Conservation (phyloP, 1,140 invertebrate species). For the Cotesia vestalis region DNA sequence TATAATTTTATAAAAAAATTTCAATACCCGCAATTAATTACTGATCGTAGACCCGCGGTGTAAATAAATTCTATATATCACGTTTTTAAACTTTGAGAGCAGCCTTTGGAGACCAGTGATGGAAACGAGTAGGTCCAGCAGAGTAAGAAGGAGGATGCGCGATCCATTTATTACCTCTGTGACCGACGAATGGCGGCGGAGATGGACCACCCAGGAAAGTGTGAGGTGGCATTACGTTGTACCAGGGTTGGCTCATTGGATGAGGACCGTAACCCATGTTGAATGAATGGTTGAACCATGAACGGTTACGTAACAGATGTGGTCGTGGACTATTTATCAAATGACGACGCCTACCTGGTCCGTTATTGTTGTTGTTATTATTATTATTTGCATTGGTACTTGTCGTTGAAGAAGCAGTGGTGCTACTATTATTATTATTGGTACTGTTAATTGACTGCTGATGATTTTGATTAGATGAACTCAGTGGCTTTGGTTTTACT, state of each 20-base stretch:
- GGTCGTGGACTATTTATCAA: slow-evolving; percentile 55
- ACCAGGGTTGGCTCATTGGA: slow-evolving; percentile 59
- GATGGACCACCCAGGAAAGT: slow-evolving; percentile 56
- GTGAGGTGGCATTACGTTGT: slow-evolving; percentile 58
- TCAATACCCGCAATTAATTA: too few relatives aligned
- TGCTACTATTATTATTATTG: neutral
- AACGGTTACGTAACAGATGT: slow-evolving; percentile 57
- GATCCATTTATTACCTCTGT: slow-evolving; percentile 56
- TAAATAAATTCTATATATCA: slow-evolving; percentile 31
- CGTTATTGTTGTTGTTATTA: slow-evolving; percentile 24
- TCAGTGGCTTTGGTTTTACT: slow-evolving; percentile 53
- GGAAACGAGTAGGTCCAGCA: slow-evolving; percentile 58
- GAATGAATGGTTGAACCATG: slow-evolving; percentile 59
- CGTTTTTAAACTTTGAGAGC: slow-evolving; percentile 60
- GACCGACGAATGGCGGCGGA: slow-evolving; percentile 55
- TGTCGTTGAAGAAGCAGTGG: slow-evolving; percentile 27
- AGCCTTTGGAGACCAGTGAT: slow-evolving; percentile 61
- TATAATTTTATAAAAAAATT: too few relatives aligned
- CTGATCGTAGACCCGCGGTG: too few relatives aligned
- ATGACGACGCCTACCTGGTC: slow-evolving; percentile 57
- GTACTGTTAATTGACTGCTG: slow-evolving; percentile 42
- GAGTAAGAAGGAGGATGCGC: slow-evolving; percentile 55
- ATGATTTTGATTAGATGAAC: slow-evolving; percentile 56
- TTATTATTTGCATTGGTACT: neutral
- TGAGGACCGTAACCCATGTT: slow-evolving; percentile 56